phyloP scores from a whole-genome alignment of 2,113 vertebrate species.

The Enhydra lutris region DNA sequence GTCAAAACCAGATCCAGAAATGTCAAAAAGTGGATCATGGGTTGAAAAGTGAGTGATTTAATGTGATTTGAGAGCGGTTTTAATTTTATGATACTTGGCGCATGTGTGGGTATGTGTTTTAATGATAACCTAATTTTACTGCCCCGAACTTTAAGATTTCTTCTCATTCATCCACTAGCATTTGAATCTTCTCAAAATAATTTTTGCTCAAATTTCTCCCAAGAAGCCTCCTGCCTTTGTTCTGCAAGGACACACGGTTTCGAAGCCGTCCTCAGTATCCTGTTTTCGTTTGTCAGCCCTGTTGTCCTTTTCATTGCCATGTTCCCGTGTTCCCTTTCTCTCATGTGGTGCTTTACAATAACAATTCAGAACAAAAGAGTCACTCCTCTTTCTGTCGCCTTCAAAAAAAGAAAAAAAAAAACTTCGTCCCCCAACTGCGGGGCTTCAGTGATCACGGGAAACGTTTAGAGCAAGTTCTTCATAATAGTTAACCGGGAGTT shows the following conservation, averaged over 20 bases:
- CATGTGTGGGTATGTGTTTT: not conserved
- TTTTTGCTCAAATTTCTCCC: conserved; percentile 33
- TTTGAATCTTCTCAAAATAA: conserved; percentile 47
- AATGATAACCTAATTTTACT: conserved; percentile 28
- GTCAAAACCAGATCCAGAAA: not conserved
- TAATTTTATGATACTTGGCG: not conserved
- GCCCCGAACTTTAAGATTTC: conserved; percentile 28
- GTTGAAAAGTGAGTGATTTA: conserved; percentile 1
- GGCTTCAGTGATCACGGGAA: conserved; percentile 55
- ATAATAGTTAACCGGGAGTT: conserved; percentile 50
- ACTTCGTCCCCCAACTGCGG: conserved; percentile 23
- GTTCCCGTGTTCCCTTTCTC: conserved; percentile 49
- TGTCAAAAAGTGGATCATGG: not conserved
- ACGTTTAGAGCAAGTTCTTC: conserved; percentile 54
- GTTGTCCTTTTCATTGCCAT: conserved; percentile 48
- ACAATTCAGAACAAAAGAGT: conserved; percentile 57
- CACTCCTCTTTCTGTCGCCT: conserved; percentile 55
- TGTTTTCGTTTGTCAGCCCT: conserved; percentile 27
- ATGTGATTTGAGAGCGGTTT: conserved; percentile 12
- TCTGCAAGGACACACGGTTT: not conserved
- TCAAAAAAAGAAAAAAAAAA: conserved; percentile 22
- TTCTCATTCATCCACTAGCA: not conserved
- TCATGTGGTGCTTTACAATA: conserved; percentile 42
- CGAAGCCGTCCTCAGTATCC: conserved; percentile 52
- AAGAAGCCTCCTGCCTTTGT: conserved; percentile 27